Evolutionary conservation across 2,888 invertebrate genomes (phyloP).

Genomic region (Muscina levida): DNA sequence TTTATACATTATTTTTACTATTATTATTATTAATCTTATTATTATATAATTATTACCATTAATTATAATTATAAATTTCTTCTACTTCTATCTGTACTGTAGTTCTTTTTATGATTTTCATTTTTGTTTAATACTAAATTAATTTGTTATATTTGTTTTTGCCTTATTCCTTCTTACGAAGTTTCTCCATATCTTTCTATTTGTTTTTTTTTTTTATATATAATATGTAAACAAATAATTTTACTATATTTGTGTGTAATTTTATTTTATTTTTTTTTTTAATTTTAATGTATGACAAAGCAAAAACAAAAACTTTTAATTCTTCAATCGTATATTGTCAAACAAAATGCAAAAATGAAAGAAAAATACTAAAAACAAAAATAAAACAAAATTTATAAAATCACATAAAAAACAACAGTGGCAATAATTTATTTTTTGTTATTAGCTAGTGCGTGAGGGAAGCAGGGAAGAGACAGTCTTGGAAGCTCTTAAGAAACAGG

Average conservation of each 20-base stretch:
- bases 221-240: too few relatives aligned
- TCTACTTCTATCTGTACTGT: neutral
- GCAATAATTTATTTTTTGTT: too few relatives aligned
- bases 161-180: neutral
- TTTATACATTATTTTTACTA: too few relatives aligned
- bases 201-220: too few relatives aligned
- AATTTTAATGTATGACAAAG: neutral
- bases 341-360: constrained; percentile 39
- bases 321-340: constrained; percentile 29
- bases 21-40: neutral
- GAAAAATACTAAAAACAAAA: constrained; percentile 51
- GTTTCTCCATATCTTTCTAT: too few relatives aligned
- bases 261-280: too few relatives aligned
- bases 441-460: too few relatives aligned
- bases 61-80: neutral
- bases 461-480: too few relatives aligned
- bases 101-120: neutral
- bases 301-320: neutral
- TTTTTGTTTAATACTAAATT: constrained; percentile 1
- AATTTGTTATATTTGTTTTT: neutral
- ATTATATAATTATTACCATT: neutral
- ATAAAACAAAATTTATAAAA: constrained; percentile 56
- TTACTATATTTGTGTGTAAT: too few relatives aligned
- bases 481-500: too few relatives aligned
- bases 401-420: constrained; percentile 34